Evolutionary conservation across 2,797 vertebrate genomes (phyloP).

Genomic region (Fringilla coelebs): DNA sequence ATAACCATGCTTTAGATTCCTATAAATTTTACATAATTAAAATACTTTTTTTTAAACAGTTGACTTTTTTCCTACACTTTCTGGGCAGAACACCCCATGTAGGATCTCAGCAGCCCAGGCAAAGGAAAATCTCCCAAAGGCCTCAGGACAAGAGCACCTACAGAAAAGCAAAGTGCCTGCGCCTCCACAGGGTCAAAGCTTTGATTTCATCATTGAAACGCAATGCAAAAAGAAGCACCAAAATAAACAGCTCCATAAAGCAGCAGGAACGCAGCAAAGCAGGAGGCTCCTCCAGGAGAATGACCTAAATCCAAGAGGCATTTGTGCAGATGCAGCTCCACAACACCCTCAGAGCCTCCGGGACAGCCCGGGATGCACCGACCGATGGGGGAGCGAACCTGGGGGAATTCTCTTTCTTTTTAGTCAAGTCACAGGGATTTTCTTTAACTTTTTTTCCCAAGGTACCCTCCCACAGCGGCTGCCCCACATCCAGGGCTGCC

Average conservation of each 20-base stretch:
- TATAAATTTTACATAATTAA: background rate
- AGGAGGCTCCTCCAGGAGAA: background rate
- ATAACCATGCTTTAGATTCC: background rate
- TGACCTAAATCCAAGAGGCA: background rate
- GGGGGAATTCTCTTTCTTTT: background rate
- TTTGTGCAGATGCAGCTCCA: background rate
- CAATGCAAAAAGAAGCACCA: background rate
- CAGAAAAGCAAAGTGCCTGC: background rate
- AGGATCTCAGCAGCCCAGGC: background rate
- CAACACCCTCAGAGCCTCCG: background rate
- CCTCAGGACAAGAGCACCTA: background rate
- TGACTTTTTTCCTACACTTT: background rate
- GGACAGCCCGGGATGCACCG: background rate
- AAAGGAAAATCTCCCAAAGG: background rate
- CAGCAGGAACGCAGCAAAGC: background rate
- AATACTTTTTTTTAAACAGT: background rate
- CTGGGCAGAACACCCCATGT: background rate
- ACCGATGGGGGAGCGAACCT: background rate
- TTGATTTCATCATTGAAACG: background rate
- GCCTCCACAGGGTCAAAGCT: background rate
- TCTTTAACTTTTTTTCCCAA: too few species aligned
- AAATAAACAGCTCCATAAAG: slow-evolving; percentile 20
- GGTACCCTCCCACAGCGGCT: background rate
- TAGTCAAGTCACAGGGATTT: background rate
- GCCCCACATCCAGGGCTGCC: background rate